Evolutionary conservation across 2,113 vertebrate species (phyloP), one percentile per base, ranked within the genome.

Genomic region (Rhizomys pruinosus): DNA sequence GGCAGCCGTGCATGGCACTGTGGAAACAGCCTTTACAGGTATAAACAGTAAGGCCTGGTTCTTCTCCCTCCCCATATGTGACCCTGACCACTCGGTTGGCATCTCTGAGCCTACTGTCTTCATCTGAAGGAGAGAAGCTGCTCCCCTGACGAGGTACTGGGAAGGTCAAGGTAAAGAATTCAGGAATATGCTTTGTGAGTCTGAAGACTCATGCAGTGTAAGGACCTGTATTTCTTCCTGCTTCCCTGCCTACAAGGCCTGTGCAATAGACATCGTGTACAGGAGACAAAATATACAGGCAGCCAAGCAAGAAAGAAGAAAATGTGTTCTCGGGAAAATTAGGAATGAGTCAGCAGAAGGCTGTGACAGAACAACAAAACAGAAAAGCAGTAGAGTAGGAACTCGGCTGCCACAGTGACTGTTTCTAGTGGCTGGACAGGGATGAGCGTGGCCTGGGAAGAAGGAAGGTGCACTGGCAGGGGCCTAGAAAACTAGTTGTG

Each of bases 401-500:
- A 89, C 23, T 47, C 3, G 34, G 66, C 13, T 39, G 72, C 57
- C 22, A 1, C 5, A 0, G 16, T 0, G 0, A 29, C 55, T 39
- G 1, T 34, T 32, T 17, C 63, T 0, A 6, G 13, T 19, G 86
- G 4, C n/a, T 10, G 7, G 25, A 69, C 29, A 19, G 11, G 37
- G 42, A 0, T 8, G 3, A n/a, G 44, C n/a, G 27, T 42, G 44
- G 32, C 66, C 34, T 84, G 32, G 66, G 66, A 17, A 52, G 20
- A 27, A 69, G 22, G 22, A 19, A 22, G 7, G 20, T 11, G 0
- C 0, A 0, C 44, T 0, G 23, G 27, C 0, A 0, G 10, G 34
- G 23, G 37, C 74, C 66, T 61, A 17, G 84, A 59, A 59, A 37
- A 44, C 11, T 5, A 37, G 12, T 10, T 0, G 1, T 25, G 44